These are phyloP conservation scores for Vandiemenella viatica DNA, from an alignment of 2,888 invertebrate species.

Conservation along the genomic window DNA sequence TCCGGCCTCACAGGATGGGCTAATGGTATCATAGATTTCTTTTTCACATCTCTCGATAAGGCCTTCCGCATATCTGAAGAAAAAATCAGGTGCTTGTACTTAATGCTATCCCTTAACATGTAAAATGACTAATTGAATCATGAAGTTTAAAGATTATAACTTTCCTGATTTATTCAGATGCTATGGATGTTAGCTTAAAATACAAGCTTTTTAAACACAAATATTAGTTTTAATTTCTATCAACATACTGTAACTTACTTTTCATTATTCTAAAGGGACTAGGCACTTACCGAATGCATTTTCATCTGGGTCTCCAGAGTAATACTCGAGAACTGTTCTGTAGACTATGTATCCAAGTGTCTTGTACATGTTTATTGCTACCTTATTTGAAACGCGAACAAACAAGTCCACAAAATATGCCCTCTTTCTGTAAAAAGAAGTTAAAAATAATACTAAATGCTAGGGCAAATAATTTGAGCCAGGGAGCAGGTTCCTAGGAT, in stretches of 20 bases:
- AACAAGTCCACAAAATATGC: conserved; percentile 97
- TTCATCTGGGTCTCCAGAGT: conserved; percentile 95
- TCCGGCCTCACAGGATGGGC: conserved; percentile 89
- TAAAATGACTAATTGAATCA: no score
- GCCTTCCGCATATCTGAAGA: conserved; percentile 96
- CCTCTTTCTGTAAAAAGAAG: conserved; percentile 59
- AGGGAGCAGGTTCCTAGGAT: no score
- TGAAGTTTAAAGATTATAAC: no score
- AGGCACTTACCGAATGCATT: conserved; percentile 85
- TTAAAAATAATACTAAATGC: no score
- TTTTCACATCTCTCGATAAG: conserved; percentile 76
- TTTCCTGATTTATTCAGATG: no score
- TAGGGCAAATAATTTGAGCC: no score
- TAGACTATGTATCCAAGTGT: conserved; percentile 93
- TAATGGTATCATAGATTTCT: conserved; percentile 84
- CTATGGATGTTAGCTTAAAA: no score
- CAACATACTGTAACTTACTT: no score
- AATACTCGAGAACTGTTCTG: conserved; percentile 91
- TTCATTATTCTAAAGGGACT: no score
- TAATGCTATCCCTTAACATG: no score
- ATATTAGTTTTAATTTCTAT: no score
- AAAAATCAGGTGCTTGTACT: neutral
- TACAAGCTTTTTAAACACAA: no score
- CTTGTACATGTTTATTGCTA: conserved; percentile 95
- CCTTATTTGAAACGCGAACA: conserved; percentile 92